These are phyloP conservation scores for Zoanthus gigantus DNA, from an alignment of 92 coral and sea anemone genomes.

Conservation along the genomic window DNA sequence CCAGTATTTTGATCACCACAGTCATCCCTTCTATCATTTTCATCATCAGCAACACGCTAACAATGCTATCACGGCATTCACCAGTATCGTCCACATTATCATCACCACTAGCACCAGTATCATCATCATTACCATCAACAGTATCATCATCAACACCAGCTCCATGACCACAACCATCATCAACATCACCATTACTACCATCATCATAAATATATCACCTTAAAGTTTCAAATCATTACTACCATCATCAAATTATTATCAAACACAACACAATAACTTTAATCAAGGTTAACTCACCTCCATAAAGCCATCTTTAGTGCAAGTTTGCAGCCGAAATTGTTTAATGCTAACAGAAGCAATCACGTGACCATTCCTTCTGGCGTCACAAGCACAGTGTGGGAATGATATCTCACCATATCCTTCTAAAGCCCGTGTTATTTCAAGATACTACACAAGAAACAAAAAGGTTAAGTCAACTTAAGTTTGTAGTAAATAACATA, in stretches of 20 bases:
- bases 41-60: neutral
- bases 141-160: neutral
- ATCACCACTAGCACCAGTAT: neutral
- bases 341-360: conserved; percentile 75
- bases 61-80: no score
- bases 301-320: conserved; percentile 81
- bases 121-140: neutral
- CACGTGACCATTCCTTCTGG: conserved; percentile 88
- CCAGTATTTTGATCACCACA: neutral
- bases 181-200: neutral
- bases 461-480: neutral
- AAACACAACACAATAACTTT: no score
- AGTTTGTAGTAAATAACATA: no score
- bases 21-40: no score
- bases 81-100: neutral
- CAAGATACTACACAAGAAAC: conserved; percentile 74
- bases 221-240: neutral
- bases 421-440: conserved; percentile 80
- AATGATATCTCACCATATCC: conserved; percentile 84
- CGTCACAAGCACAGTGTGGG: conserved; percentile 98
- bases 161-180: no score
- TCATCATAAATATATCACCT: neutral
- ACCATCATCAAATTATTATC: no score
- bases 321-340: conserved; percentile 80
- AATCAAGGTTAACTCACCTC: conserved; percentile 68